Percentiles rank a stretch among this genome's conserved stretches.
These are phyloP conservation scores for Microtus pennsylvanicus DNA, from an alignment of 2,113 vertebrate genomes.

Conservation along the genomic window DNA sequence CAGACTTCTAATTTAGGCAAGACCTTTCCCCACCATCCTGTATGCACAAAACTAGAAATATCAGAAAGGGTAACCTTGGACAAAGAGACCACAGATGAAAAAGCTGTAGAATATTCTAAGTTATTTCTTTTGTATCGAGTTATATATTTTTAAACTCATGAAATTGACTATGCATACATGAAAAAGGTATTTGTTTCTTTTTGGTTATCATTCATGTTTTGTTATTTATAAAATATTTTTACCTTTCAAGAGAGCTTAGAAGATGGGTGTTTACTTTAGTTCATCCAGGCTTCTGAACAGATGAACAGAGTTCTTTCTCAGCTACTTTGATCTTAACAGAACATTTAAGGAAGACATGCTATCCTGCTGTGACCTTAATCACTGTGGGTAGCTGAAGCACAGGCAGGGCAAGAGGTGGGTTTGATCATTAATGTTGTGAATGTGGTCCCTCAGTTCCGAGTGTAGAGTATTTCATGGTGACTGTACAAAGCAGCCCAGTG, in stretches of 20 bases:
- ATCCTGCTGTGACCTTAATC: background rate
- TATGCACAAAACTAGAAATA: background rate
- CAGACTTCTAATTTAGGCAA: background rate
- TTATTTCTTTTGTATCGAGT: background rate
- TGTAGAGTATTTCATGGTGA: background rate
- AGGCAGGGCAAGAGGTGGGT: background rate
- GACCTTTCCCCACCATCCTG: background rate
- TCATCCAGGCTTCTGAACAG: constrained; percentile 10
- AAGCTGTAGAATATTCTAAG: background rate
- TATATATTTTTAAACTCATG: background rate
- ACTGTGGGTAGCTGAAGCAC: background rate
- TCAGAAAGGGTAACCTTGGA: background rate
- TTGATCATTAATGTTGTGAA: constrained; percentile 2
- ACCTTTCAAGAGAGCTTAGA: background rate
- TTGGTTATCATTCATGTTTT: constrained; percentile 22
- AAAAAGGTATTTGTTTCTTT: background rate
- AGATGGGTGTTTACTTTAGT: constrained; percentile 3
- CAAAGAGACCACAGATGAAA: background rate
- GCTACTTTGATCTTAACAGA: background rate
- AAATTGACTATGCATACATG: background rate
- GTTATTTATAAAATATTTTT: background rate
- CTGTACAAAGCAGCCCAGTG: background rate
- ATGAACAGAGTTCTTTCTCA: background rate
- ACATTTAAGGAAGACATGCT: background rate
- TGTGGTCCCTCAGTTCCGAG: background rate